Conservation (phyloP, 2,113 vertebrate genomes). For the Tenebrosternarchus preto region DNA sequence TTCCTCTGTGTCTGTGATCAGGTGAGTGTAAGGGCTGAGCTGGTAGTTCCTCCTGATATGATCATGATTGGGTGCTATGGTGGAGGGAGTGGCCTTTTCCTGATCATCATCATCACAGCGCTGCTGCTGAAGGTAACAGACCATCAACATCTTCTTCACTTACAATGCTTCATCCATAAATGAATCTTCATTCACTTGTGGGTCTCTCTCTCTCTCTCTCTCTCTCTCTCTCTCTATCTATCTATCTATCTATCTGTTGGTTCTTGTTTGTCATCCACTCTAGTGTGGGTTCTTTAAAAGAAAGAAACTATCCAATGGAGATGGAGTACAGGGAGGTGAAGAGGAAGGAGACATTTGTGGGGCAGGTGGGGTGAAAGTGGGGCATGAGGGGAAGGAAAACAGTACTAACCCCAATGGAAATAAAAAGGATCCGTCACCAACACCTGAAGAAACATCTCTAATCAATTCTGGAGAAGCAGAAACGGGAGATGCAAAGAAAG, state of each 20-base stretch:
- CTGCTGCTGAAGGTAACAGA: constrained; percentile 66
- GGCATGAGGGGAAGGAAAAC: not conserved
- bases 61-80: constrained; percentile 57
- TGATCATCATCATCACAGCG: constrained; percentile 62
- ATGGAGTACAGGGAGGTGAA: not conserved
- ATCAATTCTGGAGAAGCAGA: not conserved
- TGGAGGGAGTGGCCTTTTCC: constrained; percentile 51
- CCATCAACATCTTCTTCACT: constrained; percentile 7
- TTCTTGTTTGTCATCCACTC: too few species aligned
- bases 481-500: not conserved
- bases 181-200: not conserved
- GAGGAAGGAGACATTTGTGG: too few species aligned
- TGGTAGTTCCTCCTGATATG: constrained; percentile 51
- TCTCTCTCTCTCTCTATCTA: constrained; percentile 15
- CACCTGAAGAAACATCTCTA: not conserved
- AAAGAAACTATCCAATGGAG: not conserved
- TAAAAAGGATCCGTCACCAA: not conserved
- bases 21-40: constrained; percentile 58
- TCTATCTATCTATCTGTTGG: not conserved
- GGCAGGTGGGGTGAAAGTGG: too few species aligned
- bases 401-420: not conserved
- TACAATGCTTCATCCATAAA: not conserved
- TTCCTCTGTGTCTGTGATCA: constrained; percentile 39
- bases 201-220: not conserved
- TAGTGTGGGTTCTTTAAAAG: constrained; percentile 45